Base-by-base conservation (phyloP, 2,888 invertebrate species). In the Cantharis nigra region DNA sequence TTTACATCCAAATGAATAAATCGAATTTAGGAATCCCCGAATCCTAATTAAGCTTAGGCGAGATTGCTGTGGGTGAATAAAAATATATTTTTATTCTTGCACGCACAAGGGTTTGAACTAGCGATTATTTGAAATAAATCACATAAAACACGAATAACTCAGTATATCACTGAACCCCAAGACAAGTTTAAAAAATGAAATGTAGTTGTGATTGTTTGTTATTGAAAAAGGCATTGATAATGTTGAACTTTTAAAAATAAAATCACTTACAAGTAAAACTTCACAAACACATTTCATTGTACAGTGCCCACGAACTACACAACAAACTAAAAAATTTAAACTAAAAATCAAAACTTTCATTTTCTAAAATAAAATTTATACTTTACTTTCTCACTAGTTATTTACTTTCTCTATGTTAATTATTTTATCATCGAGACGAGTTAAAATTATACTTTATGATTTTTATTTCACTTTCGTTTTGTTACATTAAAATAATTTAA, bases 401-500 rank as follows among this genome's bases (percentile, higher is more conserved):
- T 70, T 70, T 70, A 73, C 72, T 73, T 73, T 73, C 72, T 73
- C 69, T 73, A 73, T 73, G 67, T 73, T 67, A 67, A 73, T 67
- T 73, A 16, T 18, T 67, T 23, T 5, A 69, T 67, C 23, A 14
- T 73, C 30, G 14, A 63, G 49, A 28, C 26, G 67, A 49, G 49
- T 33, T 18, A 70, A 70, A 16, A 49, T 49, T 49, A 49, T 49
- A 49, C 49, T 49, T 49, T 49, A 49, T 49, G 49, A 49, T 70
- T 30, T 70, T 70, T 30, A 18, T 30, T 70, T 70, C 28, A 70
- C 28, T 70, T 70, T 70, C 70, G 16, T 18, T 23, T 23, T 20
- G 20, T 65, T 65, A 65, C 23, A 20, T 65, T 20, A 23, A 20
- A 65, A 65, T 20, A 20, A 18, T 65, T 69, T 14, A 69, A 23